Base-by-base conservation (phyloP, 2,113 vertebrate species). In the Setophaga kirtlandii region DNA sequence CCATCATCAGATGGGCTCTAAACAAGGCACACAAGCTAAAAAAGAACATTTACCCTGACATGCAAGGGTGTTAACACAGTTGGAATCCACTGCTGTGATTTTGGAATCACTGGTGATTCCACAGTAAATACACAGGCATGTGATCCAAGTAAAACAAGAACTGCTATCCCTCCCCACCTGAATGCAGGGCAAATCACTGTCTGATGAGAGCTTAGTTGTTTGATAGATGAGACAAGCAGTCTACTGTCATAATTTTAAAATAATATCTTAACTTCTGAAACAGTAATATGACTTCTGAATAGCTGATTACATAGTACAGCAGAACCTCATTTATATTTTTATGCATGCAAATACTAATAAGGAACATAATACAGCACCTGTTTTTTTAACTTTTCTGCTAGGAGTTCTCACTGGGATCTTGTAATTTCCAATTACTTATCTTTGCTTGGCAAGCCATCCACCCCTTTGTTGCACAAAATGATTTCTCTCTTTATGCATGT, bases 371-470 rank as follows among this genome's bases (percentile, higher is more conserved):
- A 90, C 1, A 18, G 60, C 24, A 84, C 9, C 22, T 52, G 30
- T 2, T 44, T 80, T 93, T 87, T 86, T 47, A 78, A 22, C 69
- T 86, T 94, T 97, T 95, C 41, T 94, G 23, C 68, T 92, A 44
- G 41, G 41, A 56, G 63, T 83, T 96, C 90, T 85, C 50, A 83
- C 52, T 83, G 60, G 50, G 49, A 25, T 55, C 53, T 94, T 73
- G 20, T 63, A 63, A 93, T 97, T 96, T 94, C 47, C 65, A 88
- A 70, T 92, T 92, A 94, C 50, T 90, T 81, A 88, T 89, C 69
- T 92, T 68, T 94, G 10, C 73, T 65, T 71, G 77, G 89, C 88
- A 95, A 92, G 46, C 33, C 23, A 83, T 59, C 70, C 76, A 63
- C 31, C n/a, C 20, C 71, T 69, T 93, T 74, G 53, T 94, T 52